Evolutionary conservation across 2,888 invertebrate genomes (phyloP), one percentile per base, ranked within the genome.

Genomic region (Lycophotia porphyrea): DNA sequence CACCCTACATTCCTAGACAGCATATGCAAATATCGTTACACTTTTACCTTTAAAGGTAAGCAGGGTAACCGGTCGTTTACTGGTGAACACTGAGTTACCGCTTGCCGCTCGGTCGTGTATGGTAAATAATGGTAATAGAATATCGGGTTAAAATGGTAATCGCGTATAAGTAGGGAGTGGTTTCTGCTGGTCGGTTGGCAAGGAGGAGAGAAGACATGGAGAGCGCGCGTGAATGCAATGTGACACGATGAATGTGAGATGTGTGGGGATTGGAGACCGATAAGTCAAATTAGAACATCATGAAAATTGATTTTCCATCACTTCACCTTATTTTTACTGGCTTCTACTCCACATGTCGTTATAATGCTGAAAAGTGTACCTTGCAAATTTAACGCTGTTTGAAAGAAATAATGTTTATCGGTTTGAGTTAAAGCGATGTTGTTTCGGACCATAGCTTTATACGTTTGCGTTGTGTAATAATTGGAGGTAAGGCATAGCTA

Each of bases 81-180:
- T 67, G 68, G 69, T 60, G 63, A 67, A 27, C 52, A 34, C n/a
- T 76, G 84, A 76, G 81, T 84, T 84, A 81, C 77, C 31, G 68
- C 68, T 77, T 60, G 39, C 71, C 55, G 63, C 47, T 60, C 27
- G 49, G 61, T 64, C 71, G 42, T 64, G 81, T 83, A 83, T 83
- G 82, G 77, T 82, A 82, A 84, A 84, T 81, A 81, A 82, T 84
- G 81, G 84, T 82, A 82, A 82, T 82, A 82, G 71, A 76, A 75
- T 77, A 83, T 84, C 70, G 64, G 70, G 69, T 84, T 84, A 73
- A 81, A 83, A 83, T 84, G 77, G 84, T 83, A 77, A 84, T 84
- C 81, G 71, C 49, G 67, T 44, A 74, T 74, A 78, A 74, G 61
- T 60, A 60, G 84, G 66, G 44, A 67, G 64, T 60, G 71, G 74